Evolutionary conservation across 1,140 invertebrate species (phyloP).

Genomic region (Heliconius hermathena): DNA sequence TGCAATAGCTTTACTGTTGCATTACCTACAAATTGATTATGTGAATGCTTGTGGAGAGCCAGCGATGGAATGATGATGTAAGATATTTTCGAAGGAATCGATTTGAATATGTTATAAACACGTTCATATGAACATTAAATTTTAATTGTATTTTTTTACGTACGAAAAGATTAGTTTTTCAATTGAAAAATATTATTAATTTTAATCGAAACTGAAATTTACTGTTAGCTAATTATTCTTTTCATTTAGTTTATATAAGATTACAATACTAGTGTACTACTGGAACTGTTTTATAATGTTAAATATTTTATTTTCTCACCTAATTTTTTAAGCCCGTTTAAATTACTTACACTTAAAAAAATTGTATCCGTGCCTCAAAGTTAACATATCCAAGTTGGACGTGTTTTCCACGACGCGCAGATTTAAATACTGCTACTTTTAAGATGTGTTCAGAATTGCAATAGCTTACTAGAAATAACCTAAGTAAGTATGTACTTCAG

Average conservation of each 20-base stretch:
- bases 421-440: not conserved
- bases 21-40: conserved; percentile 1
- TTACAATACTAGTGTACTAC: too few relatives aligned
- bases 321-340: too few relatives aligned
- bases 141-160: too few relatives aligned
- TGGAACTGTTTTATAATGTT: too few relatives aligned
- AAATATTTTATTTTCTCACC: too few relatives aligned
- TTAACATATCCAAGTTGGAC: not conserved
- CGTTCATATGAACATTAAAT: too few relatives aligned
- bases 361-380: not conserved
- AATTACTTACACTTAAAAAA: not conserved
- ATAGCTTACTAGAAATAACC: not conserved
- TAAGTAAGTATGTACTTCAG: too few relatives aligned
- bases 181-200: too few relatives aligned
- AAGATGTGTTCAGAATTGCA: not conserved
- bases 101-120: not conserved
- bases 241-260: too few relatives aligned
- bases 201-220: too few relatives aligned
- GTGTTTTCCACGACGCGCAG: not conserved
- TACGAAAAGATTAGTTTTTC: too few relatives aligned
- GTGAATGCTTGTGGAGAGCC: conserved; percentile 1
- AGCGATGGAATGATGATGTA: not conserved
- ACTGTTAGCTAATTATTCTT: too few relatives aligned
- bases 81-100: not conserved
- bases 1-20: conserved; percentile 17